These are phyloP conservation scores for Eurystomus gularis DNA, from an alignment of 2,113 vertebrate genomes.

Conservation along the genomic window DNA sequence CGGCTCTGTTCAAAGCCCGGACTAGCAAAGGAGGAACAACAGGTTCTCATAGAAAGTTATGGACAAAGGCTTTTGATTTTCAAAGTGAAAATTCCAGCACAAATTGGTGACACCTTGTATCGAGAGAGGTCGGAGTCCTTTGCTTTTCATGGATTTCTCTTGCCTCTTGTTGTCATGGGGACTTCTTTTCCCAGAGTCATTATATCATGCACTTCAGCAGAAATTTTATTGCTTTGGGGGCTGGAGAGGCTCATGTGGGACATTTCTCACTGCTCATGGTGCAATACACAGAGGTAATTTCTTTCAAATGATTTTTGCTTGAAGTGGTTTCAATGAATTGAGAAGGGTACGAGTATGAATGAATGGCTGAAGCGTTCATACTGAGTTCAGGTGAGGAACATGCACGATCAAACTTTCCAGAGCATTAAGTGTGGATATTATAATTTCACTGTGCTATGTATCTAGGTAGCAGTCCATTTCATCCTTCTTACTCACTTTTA, in stretches of 20 bases:
- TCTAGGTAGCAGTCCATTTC: not conserved
- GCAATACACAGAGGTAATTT: conserved; percentile 69
- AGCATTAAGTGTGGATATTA: not conserved
- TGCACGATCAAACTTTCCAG: not conserved
- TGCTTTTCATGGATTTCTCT: conserved; percentile 49
- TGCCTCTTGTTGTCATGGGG: conserved; percentile 65
- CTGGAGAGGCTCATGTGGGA: conserved; percentile 63
- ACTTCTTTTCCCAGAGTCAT: conserved; percentile 71
- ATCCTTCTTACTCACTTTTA: not conserved
- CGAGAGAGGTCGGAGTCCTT: conserved; percentile 23
- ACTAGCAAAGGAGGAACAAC: not conserved
- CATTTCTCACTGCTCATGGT: conserved; percentile 39
- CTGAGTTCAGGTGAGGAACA: not conserved
- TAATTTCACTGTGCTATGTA: not conserved
- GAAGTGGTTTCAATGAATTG: conserved; percentile 72
- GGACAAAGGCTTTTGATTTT: conserved; percentile 9
- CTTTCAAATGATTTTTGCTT: conserved; percentile 76
- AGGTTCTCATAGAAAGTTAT: not conserved
- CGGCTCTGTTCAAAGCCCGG: not conserved
- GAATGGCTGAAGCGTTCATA: not conserved
- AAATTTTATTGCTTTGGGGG: conserved; percentile 76
- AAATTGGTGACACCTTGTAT: conserved; percentile 37
- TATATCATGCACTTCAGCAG: conserved; percentile 69
- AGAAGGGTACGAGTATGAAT: conserved; percentile 26
- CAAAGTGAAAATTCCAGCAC: conserved; percentile 36